Evolutionary conservation across 2,113 vertebrate species (phyloP), one percentile per base, ranked within the genome.

Genomic region (Grallaria varia): DNA sequence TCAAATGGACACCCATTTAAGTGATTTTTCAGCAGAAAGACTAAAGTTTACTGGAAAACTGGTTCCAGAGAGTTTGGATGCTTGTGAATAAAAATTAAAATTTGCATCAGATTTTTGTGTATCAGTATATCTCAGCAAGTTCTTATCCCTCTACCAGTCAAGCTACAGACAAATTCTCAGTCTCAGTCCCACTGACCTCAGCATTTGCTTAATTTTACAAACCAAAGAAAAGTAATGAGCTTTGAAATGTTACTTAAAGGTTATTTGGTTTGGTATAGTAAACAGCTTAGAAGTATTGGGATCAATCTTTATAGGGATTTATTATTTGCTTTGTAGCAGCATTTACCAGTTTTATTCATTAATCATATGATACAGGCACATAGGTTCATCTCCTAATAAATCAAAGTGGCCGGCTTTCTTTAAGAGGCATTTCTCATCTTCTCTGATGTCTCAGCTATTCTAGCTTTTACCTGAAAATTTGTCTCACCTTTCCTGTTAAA

Each of bases 221-320:
- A 73, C 0, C 0, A 4, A 72, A 42, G 16, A 44, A 40, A 79
- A 22, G 12, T 2, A 47, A 28, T 24, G 30, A 67, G 13, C 23
- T 71, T 63, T 63, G 17, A 81, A 83, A 62, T 71, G 12, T 50
- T 76, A 55, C 22, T 68, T 62, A 37, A 90, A 80, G 4, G 23
- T 74, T 68, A 66, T 39, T 53, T 69, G 6, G 1, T 53, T 79
- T 88, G 40, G 5, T 16, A 73, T 33, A 59, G 28, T 40, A 89
- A 81, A 14, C 20, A 91, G 24, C 47, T 90, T 88, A 49, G 40
- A 76, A n/a, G 3, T 73, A 60, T 5, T 39, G n/a, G 44, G 17
- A 73, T 62, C 15, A 59, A 56, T 31, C 30, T 82, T 75, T 39
- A 82, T 31, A 60, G 67, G 63, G 42, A 64, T 45, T 90, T 64